phyloP scores from a whole-genome alignment of 2,113 vertebrate genomes.

The Macquaria ambigua region DNA sequence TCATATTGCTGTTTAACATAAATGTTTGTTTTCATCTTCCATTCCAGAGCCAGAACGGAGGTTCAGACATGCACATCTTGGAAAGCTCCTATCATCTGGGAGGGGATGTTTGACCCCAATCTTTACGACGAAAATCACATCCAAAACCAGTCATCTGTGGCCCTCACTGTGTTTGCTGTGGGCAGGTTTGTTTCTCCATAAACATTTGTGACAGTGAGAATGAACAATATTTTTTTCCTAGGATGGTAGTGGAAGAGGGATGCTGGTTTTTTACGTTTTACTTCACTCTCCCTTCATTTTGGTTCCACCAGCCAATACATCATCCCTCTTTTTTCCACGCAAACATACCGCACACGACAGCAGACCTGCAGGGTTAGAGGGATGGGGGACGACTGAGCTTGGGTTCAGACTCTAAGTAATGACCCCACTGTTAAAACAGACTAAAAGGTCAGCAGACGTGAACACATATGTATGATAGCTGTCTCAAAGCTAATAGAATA shows the following conservation, averaged over 20 bases:
- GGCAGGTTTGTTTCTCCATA: constrained; percentile 76
- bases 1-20: background rate
- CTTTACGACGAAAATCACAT: constrained; percentile 59
- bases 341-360: no score
- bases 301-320: background rate
- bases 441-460: background rate
- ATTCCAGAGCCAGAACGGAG: constrained; percentile 56
- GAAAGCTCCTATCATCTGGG: constrained; percentile 85
- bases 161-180: constrained; percentile 85
- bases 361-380: no score
- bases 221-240: no score
- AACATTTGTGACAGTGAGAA: background rate
- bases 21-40: background rate
- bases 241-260: background rate
- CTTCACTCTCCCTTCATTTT: background rate
- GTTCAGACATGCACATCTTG: constrained; percentile 82
- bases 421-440: no score
- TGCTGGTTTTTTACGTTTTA: background rate
- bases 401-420: no score
- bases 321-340: background rate
- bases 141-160: constrained; percentile 71
- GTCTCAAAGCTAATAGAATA: background rate
- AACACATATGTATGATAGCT: background rate
- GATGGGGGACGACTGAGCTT: no score
- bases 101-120: constrained; percentile 77